These are phyloP conservation scores for Vultur gryphus DNA, from an alignment of 2,797 vertebrate species.

Conservation along the genomic window DNA sequence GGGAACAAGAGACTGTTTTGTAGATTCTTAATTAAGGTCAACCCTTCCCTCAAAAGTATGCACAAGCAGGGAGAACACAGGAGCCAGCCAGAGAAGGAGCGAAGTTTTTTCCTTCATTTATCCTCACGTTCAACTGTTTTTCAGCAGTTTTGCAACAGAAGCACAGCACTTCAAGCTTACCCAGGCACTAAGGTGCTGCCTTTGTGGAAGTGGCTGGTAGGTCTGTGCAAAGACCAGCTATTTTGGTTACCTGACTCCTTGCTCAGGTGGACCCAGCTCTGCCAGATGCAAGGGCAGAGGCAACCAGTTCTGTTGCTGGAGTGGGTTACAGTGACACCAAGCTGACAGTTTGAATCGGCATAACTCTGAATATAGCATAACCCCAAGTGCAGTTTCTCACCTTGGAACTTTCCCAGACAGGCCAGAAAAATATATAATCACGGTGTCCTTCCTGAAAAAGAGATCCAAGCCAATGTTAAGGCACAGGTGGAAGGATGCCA, in stretches of 20 bases:
- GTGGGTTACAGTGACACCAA: neutral
- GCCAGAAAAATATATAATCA: slow-evolving; percentile 51
- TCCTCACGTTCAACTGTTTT: neutral
- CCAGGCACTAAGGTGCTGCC: neutral
- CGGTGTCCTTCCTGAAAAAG: slow-evolving; percentile 32
- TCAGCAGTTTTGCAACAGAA: neutral
- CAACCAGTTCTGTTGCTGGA: neutral
- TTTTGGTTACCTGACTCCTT: neutral
- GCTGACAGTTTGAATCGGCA: neutral
- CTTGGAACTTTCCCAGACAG: neutral
- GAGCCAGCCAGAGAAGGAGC: neutral
- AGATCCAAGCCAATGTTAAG: neutral
- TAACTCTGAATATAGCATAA: neutral
- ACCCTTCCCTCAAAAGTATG: neutral
- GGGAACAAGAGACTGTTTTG: neutral
- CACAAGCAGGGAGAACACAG: neutral
- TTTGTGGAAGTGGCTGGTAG: neutral
- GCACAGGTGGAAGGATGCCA: neutral
- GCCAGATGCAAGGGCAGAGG: neutral
- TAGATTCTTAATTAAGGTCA: neutral
- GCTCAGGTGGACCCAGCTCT: neutral
- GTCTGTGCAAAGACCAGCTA: neutral
- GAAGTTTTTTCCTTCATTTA: neutral
- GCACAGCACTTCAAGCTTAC: neutral
- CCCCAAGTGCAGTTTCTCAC: slow-evolving; percentile 29